These are phyloP conservation scores for Rhabdophis nuchalis DNA, from an alignment of 2,797 vertebrate genomes.

Conservation along the genomic window DNA sequence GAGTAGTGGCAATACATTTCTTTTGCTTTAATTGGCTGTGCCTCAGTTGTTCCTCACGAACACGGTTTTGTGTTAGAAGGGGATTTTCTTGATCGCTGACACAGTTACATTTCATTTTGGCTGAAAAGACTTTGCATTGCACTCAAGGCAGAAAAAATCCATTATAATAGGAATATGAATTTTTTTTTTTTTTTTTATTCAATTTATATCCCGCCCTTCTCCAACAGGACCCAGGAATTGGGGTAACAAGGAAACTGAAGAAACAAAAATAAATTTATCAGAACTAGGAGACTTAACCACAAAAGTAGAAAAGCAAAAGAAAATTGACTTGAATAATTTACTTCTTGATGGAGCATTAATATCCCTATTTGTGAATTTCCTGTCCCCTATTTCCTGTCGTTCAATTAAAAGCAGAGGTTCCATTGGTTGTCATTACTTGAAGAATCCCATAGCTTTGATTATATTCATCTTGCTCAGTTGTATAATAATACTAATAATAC, in stretches of 20 bases:
- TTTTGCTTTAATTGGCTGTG: not conserved
- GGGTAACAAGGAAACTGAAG: slow-evolving; percentile 32
- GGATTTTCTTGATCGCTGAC: slow-evolving; percentile 35
- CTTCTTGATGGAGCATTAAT: not conserved
- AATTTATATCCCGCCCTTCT: too few species aligned
- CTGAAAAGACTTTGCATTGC: slow-evolving; percentile 33
- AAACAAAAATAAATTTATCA: not conserved
- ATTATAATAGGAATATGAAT: slow-evolving; percentile 13
- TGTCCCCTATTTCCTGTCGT: too few species aligned
- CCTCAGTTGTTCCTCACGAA: slow-evolving; percentile 21
- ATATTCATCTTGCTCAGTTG: not conserved
- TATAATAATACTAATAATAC: too few species aligned
- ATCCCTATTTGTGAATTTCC: not conserved
- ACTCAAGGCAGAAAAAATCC: slow-evolving; percentile 6
- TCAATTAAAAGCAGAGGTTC: not conserved
- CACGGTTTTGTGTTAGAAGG: slow-evolving; percentile 24
- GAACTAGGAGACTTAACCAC: slow-evolving; percentile 4
- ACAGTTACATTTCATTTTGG: slow-evolving; percentile 22
- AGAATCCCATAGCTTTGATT: not conserved
- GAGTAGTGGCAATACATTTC: not conserved
- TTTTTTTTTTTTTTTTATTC: too few species aligned
- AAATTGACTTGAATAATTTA: not conserved
- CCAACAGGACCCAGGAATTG: too few species aligned
- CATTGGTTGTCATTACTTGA: not conserved
- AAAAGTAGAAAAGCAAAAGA: not conserved